Base-by-base conservation (phyloP, 2,797 vertebrate genomes). In the Kryptopterus vitreolus region DNA sequence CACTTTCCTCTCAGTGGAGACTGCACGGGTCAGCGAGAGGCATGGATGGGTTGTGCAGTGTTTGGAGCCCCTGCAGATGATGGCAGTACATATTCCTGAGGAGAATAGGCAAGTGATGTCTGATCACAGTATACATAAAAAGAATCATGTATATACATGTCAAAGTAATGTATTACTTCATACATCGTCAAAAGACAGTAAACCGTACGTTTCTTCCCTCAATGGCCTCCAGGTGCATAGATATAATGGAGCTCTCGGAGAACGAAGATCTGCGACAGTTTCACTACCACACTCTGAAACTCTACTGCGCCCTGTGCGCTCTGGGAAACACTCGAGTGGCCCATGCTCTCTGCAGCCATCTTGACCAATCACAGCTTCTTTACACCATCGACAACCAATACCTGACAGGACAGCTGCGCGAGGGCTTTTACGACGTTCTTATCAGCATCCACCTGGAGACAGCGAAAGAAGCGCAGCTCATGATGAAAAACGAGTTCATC, bases 401-500 rank as follows among this genome's bases (percentile, higher is more conserved):
- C 84, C 92, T 99, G 76, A 95, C 97, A 0, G 98, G 98, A 70
- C 95, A 96, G 88, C 87, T 99, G 1, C 95, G 98, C 0, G 95
- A 96, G 58, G 98, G 98, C 76, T 99, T 98, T 91, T 99, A 97
- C 1, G 94, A 96, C 31, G 93, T 99, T 33, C 94, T 99, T 62
- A 98, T 99, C 87, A 98, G 97, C 89, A 98, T 98, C 85, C 96
- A 98, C 91, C 89, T 99, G 85, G 97, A 98, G 86, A 95, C 95
- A 0, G 94, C 95, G 0, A 99, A 99, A 88, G 95, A 98, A 89
- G 94, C 95, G 29, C 95, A 96, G n/a, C 93, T 98, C 52, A 98
- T 97, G 95, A 99, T 99, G 98, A 99, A 95, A 91, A 96, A 98
- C 24, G 98, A 99, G 90, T 99, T 98, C 89, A 99, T 99, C 85